These are phyloP conservation scores for Pherbina coryleti DNA, from an alignment of 2,888 invertebrate species.

Conservation along the genomic window DNA sequence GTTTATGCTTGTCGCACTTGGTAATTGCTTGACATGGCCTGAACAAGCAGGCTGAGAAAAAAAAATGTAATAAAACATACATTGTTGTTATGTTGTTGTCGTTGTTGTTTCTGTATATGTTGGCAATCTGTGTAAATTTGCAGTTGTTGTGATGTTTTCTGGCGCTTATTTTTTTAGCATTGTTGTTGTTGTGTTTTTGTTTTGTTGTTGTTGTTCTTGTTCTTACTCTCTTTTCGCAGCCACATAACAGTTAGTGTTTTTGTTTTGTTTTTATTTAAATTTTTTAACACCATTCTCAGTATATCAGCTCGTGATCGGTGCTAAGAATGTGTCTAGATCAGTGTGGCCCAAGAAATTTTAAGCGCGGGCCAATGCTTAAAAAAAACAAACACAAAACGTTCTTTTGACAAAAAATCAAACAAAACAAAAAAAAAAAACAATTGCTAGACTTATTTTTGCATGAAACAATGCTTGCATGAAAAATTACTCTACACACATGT, in stretches of 20 bases:
- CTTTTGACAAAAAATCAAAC: too few relatives aligned
- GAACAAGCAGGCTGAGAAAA: neutral
- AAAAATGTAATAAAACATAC: neutral
- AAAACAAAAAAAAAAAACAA: too few relatives aligned
- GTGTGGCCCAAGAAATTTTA: too few relatives aligned
- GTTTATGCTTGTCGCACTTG: conserved; percentile 17
- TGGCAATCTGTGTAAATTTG: conserved; percentile 10
- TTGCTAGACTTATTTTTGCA: too few relatives aligned
- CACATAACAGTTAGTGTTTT: neutral
- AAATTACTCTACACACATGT: too few relatives aligned
- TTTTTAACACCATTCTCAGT: neutral
- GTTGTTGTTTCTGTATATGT: neutral
- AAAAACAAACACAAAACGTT: too few relatives aligned
- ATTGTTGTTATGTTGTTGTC: conserved; percentile 5
- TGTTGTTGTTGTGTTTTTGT: neutral
- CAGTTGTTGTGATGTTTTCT: conserved; percentile 2
- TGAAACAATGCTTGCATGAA: too few relatives aligned
- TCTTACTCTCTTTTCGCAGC: neutral
- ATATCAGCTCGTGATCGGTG: neutral
- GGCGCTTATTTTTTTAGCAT: neutral
- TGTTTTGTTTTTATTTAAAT: neutral
- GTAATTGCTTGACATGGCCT: conserved; percentile 12
- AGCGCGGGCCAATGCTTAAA: too few relatives aligned
- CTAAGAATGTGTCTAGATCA: too few relatives aligned
- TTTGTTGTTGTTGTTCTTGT: neutral